These are phyloP conservation scores for Stenodema calcarata DNA, from an alignment of 2,888 invertebrate species.

Conservation along the genomic window DNA sequence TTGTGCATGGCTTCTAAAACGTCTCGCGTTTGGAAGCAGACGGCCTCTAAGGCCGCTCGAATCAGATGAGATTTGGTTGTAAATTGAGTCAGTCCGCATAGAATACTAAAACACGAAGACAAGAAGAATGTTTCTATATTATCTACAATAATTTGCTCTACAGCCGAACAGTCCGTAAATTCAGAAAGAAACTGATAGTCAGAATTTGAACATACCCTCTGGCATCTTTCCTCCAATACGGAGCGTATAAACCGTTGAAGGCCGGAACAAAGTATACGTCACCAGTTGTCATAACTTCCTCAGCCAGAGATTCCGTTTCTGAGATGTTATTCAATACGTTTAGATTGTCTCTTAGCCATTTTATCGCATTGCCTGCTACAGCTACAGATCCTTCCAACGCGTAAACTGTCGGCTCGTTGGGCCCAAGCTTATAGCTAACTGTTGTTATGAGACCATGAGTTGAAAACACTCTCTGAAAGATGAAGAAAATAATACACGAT, in stretches of 20 bases:
- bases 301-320: constrained; percentile 72
- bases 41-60: constrained; percentile 91
- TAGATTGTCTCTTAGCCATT: constrained; percentile 92
- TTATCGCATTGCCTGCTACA: constrained; percentile 88
- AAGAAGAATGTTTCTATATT: too few species aligned
- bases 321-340: constrained; percentile 79
- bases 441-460: constrained; percentile 88
- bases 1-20: constrained; percentile 92
- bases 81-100: constrained; percentile 92
- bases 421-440: constrained; percentile 88
- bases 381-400: constrained; percentile 97
- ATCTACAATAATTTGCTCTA: too few species aligned
- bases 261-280: constrained; percentile 99
- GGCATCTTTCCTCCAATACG: constrained; percentile 97
- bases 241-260: constrained; percentile 95
- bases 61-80: constrained; percentile 93
- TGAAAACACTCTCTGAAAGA: constrained; percentile 77
- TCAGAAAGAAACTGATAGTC: too few species aligned
- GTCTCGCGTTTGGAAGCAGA: constrained; percentile 95
- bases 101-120: constrained; percentile 69
- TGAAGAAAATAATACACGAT: background rate
- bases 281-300: constrained; percentile 83
- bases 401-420: constrained; percentile 78
- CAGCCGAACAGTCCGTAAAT: too few species aligned
- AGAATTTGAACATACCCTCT: constrained; percentile 71